Evolutionary conservation across 2,797 vertebrate genomes (phyloP), one percentile per base, ranked within the genome.

Genomic region (Sardinella longiceps): DNA sequence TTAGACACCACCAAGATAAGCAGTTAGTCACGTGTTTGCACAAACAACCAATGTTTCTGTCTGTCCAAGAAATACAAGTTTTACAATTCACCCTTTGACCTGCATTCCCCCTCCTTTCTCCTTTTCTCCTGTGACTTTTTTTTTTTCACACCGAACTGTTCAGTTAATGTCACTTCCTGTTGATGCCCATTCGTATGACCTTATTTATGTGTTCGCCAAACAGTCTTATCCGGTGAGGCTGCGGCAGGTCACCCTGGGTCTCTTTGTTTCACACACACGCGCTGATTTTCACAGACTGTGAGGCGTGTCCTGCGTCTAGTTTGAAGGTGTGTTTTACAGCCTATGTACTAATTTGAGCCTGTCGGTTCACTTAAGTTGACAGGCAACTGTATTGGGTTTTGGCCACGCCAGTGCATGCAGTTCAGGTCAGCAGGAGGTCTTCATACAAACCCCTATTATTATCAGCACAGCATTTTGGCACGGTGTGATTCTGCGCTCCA

Each of bases 21-120:
- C 30, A 74, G 39, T 15, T 37, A 33, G 15, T 74, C 66, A 51
- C n/a, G 46, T 63, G 82, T 87, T 88, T 82, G 77, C 51, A 84
- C 74, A 85, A 11, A 11, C 80, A 87, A 77, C n/a, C 80, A 63
- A 84, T 87, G 60, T 84, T 86, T 37, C 37, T 77, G 81, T 86
- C 63, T 84, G 15, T 84, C 82, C 6, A 23, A 30, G 83, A 66
- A 84, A 83, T 60, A 28, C 80, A 80, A 23, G 37, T 48, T 81
- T 85, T 20, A 43, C 10, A 43, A 77, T 74, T 74, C 66, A 18
- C 66, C 70, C 37, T 43, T 18, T 43, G 70, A 43, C 37, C 37
- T 77, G 12, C 37, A 18, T 33, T 20, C n/a, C 5, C 28, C 37
- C 70, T 39, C 18, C 70, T 15, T 3, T 39, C 12, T n/a, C 28